Evolutionary conservation across 1,140 invertebrate species (phyloP), one percentile per base, ranked within the genome.

Genomic region (Habropoda laboriosa): DNA sequence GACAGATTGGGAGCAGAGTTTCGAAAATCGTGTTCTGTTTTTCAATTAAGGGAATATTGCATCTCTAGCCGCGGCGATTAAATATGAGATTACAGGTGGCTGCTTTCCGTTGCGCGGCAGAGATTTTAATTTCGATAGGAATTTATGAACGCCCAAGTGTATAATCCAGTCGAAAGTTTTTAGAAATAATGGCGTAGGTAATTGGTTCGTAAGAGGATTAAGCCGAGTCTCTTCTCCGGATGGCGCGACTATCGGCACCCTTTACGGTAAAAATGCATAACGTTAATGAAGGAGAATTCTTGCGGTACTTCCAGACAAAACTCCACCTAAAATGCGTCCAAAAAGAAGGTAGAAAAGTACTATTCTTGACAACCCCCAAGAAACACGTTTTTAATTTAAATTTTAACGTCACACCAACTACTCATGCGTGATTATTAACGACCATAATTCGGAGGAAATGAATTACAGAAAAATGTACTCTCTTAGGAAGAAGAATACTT

Each of bases 11-110:
- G 49, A 66, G 64, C 45, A n/a, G 32, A 42, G 61, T 57, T 64
- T 51, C 13, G 24, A 61, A 82, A 51, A 21, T 13, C 7, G 55
- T 24, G 27, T 42, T 24, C 21, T 32, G 27, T 49, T 78, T 83
- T 16, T 35, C 57, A 67, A 72, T 82, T 82, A 78, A 68, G 38
- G 16, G 51, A 77, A 67, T 30, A 58, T 35, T 40, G 30, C 38
- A 6, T 38, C 51, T 74, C 27, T 27, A 30, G 18, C 3, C 13
- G 7, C 47, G 32, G 4, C 18, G 42, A 45, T 55, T 66, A 75
- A 75, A 64, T 53, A 21, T 0, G 35, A 42, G 60, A 66, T 75
- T 64, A 63, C n/a, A 38, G 13, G 30, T 21, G 10, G 42, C 12
- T 42, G 18, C 21, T 45, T 24, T 38, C 21, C 16, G 35, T 16